Evolutionary conservation across 2,888 invertebrate genomes (phyloP), one percentile per base, ranked within the genome.

Genomic region (Asteroscopus sphinx): DNA sequence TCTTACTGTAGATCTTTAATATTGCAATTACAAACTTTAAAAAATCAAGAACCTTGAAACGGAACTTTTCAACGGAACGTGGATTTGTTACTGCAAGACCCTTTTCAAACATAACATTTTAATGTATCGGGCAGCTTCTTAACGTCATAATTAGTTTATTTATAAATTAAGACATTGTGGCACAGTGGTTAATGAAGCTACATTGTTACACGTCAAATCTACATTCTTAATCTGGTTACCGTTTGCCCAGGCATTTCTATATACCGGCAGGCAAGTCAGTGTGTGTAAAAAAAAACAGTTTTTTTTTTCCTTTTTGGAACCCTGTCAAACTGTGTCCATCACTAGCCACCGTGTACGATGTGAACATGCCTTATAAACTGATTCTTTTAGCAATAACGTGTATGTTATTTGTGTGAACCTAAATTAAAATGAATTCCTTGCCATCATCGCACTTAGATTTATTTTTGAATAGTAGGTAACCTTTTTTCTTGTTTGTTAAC

Each of bases 401-500:
- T 39, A 0, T 39, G n/a, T 30, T 35, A 13, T 33, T 62, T 46
- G 11, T 35, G 15, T 42, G 21, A 48, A 64, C 21, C 35, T 35
- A 53, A 45, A 9, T 37, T 37, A 52, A 52, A 21, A 1, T 21
- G 21, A 51, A 51, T 12, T 26, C 26, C 63, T 63, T 70, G 59
- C 66, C 61, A 44, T 59, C 58, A 35, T 42, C 44, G 7, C 40
- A 59, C 21, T 39, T 58, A 51, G 12, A 12, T 58, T 28, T 44
- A 33, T 51, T 51, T 40, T 17, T 4, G 9, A 26, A 39, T 30
- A 42, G n/a, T 6, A 15, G n/a, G n/a, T n/a, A 39, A 16, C 3
- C 30, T 15, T 33, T 28, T 16, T 21, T 33, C 30, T 36, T 11
- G 16, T 57, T 69, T 72, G 51, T 71, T 60, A 58, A 48, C 56